Evolutionary conservation across 2,888 invertebrate genomes (phyloP).

Genomic region (Osmoderma eremita): DNA sequence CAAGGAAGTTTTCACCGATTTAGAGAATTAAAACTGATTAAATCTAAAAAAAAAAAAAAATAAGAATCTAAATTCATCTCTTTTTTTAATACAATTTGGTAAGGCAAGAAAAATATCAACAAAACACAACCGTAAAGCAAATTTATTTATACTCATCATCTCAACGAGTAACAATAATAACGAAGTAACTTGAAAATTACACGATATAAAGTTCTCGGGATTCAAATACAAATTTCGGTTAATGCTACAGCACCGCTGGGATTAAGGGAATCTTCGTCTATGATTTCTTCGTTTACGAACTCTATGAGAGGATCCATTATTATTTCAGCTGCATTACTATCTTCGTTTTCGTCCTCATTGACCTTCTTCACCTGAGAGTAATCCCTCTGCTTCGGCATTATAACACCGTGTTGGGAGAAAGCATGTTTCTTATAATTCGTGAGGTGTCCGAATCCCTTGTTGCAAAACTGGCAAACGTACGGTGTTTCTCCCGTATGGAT

Average conservation of each 20-base stretch:
- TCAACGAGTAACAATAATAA: too few relatives aligned
- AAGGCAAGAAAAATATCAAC: too few relatives aligned
- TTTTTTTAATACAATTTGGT: too few relatives aligned
- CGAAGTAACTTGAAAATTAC: too few relatives aligned
- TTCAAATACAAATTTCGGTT: not conserved
- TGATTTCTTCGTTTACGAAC: not conserved
- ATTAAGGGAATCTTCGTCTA: not conserved
- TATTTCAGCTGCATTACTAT: not conserved
- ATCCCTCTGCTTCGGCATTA: conserved; percentile 16
- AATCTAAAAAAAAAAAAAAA: too few relatives aligned
- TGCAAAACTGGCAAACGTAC: conserved; percentile 26
- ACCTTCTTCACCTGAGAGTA: not conserved
- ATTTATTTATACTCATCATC: too few relatives aligned
- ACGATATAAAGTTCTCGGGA: too few relatives aligned
- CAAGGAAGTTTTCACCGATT: too few relatives aligned
- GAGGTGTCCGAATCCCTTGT: conserved; percentile 22
- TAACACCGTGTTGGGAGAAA: conserved; percentile 21
- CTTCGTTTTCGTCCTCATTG: not conserved
- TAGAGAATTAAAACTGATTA: too few relatives aligned
- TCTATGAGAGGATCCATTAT: not conserved
- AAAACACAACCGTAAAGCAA: too few relatives aligned
- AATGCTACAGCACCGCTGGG: not conserved
- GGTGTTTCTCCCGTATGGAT: conserved; percentile 28
- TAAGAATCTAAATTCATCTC: too few relatives aligned
- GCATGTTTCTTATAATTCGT: conserved; percentile 30